Base-by-base conservation (phyloP, 2,113 vertebrate species). In the Brachyhypopomus gauderio region DNA sequence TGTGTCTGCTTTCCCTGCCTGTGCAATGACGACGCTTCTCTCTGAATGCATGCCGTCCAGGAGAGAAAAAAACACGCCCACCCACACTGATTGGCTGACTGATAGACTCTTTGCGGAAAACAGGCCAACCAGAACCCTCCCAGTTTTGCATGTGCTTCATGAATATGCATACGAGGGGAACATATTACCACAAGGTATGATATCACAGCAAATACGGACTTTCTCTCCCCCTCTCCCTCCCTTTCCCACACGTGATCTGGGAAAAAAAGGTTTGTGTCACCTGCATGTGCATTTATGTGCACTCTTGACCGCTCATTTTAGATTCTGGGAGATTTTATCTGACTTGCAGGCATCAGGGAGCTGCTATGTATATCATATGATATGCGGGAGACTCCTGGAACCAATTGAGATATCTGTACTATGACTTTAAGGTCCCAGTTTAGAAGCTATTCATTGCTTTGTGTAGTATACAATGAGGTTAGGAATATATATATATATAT, bases 151-250 rank as follows among this genome's bases (percentile, higher is more conserved):
- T 38, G 67, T 17, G 20, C 34, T 41, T 70, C 67, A 70, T 70
- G 67, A 70, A 41, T 70, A 70, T 70, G 30, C 67, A 70, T 34
- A 70, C 36, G 36, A 70, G 67, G 34, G 67, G 36, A 70, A 30
- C 67, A 34, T 16, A 16, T 67, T 67, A 67, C 25, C 56, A 58
- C 56, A 58, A 58, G 11, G 56, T 58, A 58, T 4, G 56, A 7
- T 58, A 58, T 17, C 56, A 58, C 56, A 58, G 14, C 56, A 58
- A 58, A 25, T 16, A 30, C 25, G 27, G 23, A 8, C 14, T 67
- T 25, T 34, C 7, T 34, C 25, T 12, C 6, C 14, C 25, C 30
- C 1, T 30, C 1, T 6, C 23, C 7, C 27, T 17, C 27, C 30
- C 14, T 67, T 25, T 34, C 4, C 56, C 16, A 4, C 56, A 9